phyloP scores from a whole-genome alignment of 2,797 vertebrate species.

The Diceros bicornis region DNA sequence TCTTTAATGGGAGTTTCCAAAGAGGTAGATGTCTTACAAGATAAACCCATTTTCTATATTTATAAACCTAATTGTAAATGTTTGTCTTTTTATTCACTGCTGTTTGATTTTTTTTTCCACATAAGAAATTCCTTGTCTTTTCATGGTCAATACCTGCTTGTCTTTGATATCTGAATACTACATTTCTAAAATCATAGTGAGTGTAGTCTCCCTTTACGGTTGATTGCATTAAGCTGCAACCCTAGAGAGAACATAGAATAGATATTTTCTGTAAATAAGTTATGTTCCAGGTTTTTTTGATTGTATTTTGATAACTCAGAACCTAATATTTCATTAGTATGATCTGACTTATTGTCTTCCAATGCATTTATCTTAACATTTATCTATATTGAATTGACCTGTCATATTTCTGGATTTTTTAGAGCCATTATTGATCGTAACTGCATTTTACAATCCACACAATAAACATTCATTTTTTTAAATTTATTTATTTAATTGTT shows the following conservation, averaged over 20 bases:
- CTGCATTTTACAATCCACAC: slow-evolving; percentile 2
- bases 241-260: slow-evolving; percentile 33
- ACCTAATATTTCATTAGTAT: slow-evolving; percentile 15
- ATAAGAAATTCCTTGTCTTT: slow-evolving; percentile 43
- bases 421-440: slow-evolving; percentile 22
- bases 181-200: slow-evolving; percentile 39
- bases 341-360: slow-evolving; percentile 42
- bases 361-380: neutral
- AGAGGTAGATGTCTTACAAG: neutral
- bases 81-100: slow-evolving; percentile 56
- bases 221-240: neutral
- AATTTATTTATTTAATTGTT: too few relatives aligned
- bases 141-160: neutral
- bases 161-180: slow-evolving; percentile 30
- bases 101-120: neutral
- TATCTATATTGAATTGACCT: slow-evolving; percentile 1
- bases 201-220: neutral
- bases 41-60: slow-evolving; percentile 33
- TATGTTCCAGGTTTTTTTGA: neutral
- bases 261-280: slow-evolving; percentile 47
- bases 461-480: slow-evolving; percentile 53
- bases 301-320: slow-evolving; percentile 41
- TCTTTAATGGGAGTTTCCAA: slow-evolving; percentile 57
- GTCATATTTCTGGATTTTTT: slow-evolving; percentile 50
- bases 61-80: slow-evolving; percentile 43